Conservation (phyloP, 2,113 vertebrate genomes). For the Ursus arctos region DNA sequence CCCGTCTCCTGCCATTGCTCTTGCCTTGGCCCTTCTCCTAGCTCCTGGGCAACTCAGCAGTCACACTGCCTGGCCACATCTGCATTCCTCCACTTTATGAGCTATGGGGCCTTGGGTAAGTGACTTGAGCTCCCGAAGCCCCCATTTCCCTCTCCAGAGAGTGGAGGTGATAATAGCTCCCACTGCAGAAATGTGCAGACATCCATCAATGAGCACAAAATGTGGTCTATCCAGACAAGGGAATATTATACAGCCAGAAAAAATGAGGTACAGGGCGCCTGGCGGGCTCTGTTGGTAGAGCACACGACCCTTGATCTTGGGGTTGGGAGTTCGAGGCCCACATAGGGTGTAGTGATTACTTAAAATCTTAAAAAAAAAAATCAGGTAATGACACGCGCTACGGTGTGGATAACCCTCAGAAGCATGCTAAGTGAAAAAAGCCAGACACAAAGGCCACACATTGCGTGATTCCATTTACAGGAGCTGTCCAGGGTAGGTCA, state of each 20-base stretch:
- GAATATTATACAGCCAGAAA: background rate
- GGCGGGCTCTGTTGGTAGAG: background rate
- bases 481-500: background rate
- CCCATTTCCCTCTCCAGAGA: background rate
- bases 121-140: background rate
- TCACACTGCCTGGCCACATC: background rate
- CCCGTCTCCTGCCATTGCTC: accelerated
- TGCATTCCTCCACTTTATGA: background rate
- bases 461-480: accelerated
- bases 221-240: accelerated
- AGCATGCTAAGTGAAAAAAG: background rate
- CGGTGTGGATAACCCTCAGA: background rate
- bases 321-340: background rate
- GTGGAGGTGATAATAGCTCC: background rate
- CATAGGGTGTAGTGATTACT: background rate
- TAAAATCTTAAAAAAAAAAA: background rate
- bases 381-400: accelerated
- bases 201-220: accelerated
- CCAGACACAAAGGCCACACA: background rate
- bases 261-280: background rate
- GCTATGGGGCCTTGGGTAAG: background rate
- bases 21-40: background rate
- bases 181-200: too few relatives aligned
- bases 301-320: background rate
- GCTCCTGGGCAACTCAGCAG: background rate